Evolutionary conservation across 2,113 vertebrate species (phyloP), one percentile per base, ranked within the genome.

Genomic region (Tenebrosternarchus preto): DNA sequence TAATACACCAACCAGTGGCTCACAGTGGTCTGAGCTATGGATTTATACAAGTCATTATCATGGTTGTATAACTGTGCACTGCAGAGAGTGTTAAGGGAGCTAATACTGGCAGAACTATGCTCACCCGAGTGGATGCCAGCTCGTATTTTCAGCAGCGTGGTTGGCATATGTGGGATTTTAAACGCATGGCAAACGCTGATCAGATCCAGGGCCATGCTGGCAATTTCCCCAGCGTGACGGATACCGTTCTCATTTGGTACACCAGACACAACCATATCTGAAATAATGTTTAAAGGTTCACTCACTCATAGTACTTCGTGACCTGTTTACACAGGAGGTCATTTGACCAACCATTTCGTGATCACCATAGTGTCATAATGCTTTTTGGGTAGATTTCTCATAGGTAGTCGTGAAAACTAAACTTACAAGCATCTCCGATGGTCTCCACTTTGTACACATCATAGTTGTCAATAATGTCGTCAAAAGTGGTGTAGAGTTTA

Each of bases 361-460:
- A 7, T 57, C 17, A 57, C 55, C 2, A 4, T 20, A 57, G 7
- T 57, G 17, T n/a, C 7, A 7, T n/a, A 57, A 57, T 5, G n/a
- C 39, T 46, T 46, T 46, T 55, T 36, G 29, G 27, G 33, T 36
- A 33, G 27, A 33, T 19, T 33, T 68, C 27, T 33, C 1, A 2
- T 19, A 3, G 55, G 5, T 22, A 20, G 55, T 46, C 56, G 33
- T 46, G 55, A 15, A 33, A 12, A 22, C 16, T 20, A 64, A 17
- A 56, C 92, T 88, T 72, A 94, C 93, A 94, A 25, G 93, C 93
- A 83, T 94, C 93, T 4, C 93, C 93, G 27, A 94, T 93, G 8
- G 93, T 94, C 80, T 93, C 93, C 78, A 94, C 93, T 87, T 94
- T 94, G 87, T 94, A 94, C 60, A 94, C 92, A 0, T 94, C 93